phyloP scores from a whole-genome alignment of 2,113 vertebrate species.

The Theristicus caerulescens region DNA sequence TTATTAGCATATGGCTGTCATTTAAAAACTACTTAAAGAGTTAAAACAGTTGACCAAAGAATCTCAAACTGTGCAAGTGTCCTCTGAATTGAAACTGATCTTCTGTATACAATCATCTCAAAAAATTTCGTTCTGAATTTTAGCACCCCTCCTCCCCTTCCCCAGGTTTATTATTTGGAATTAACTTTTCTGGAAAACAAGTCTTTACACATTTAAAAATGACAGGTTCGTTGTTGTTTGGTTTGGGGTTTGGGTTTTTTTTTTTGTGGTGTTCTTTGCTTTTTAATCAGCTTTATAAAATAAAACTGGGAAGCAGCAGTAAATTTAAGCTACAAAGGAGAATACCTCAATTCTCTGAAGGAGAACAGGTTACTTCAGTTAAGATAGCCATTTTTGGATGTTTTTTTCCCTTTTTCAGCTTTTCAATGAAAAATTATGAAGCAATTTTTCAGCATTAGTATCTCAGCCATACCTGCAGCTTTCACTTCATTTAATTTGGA shows the following conservation, averaged over 20 bases:
- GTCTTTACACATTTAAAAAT: background rate
- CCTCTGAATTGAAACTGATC: background rate
- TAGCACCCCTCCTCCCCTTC: background rate
- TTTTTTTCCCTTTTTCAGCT: background rate
- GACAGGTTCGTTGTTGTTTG: too few relatives aligned
- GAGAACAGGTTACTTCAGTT: background rate
- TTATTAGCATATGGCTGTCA: too few relatives aligned
- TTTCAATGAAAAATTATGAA: background rate
- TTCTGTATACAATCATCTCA: background rate
- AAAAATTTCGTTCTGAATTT: background rate
- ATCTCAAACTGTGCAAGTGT: background rate
- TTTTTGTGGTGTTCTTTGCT: background rate
- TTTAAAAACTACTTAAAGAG: background rate
- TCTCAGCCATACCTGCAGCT: background rate
- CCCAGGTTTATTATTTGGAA: background rate
- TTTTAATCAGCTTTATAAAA: background rate
- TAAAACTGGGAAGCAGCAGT: background rate
- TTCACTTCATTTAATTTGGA: background rate
- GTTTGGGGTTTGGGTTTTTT: background rate
- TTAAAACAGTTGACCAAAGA: background rate
- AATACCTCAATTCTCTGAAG: background rate
- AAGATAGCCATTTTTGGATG: too few relatives aligned
- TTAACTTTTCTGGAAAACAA: background rate
- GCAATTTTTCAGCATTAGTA: background rate
- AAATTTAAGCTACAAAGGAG: background rate